Base-by-base conservation (phyloP, 2,888 invertebrate species). In the Aricia artaxerxes region DNA sequence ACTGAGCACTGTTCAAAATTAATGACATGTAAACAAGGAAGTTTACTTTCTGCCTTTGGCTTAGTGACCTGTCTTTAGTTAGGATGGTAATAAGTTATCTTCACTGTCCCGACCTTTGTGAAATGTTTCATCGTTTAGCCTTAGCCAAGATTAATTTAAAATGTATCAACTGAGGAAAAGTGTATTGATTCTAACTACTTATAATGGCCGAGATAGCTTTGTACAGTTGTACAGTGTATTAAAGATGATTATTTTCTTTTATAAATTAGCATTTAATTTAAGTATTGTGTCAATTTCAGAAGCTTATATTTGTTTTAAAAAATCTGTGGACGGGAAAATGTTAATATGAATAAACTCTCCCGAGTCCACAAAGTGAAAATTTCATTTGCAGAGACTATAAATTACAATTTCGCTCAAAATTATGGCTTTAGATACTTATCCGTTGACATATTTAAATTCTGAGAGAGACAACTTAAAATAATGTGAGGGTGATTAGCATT, bases 21-120 rank as follows among this genome's bases (percentile, higher is more conserved):
- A 64, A 64, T 64, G 31, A 64, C 64, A 24, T 64, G 64, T 64
- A 64, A 64, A 64, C 64, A 64, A 9, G 9, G 64, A 31, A 69
- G 69, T 13, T 69, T 69, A 69, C 69, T 13, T 69, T 4, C 64
- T 11, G 69, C 11, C 69, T 35, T 69, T 35, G 31, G 13, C 35
- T 69, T 69, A 69, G 4, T 35, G 35, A 69, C 64, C 64, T 69
- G 4, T 69, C 64, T 69, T 35, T 69, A 69, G 13, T 69, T 69
- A 69, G 35, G 69, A 35, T 4, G 35, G 69, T 69, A 69, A 69
- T 31, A 69, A 69, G 31, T 69, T 13, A 69, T 69, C 69, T 13
- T 3, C 35, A 35, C 31, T 31, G 9, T 64, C 9, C 31, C 31
- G 64, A 31, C 64, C 60, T 64, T 31, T 64, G n/a, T 64, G 9